Base-by-base conservation (phyloP, 2,113 vertebrate species). In the Serinus canaria region DNA sequence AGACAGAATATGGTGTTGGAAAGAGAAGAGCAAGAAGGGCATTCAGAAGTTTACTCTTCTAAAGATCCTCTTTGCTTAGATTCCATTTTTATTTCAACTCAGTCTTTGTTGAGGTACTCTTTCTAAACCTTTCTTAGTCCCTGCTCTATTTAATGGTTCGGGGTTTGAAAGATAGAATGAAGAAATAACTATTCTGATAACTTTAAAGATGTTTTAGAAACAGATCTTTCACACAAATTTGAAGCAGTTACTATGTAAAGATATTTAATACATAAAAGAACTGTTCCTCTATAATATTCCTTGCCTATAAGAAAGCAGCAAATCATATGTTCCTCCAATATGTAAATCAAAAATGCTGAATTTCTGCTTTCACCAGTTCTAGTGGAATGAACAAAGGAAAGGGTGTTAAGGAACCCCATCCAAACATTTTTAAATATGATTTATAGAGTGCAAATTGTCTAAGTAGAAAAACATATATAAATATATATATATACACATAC, bases 111-210 rank as follows among this genome's bases (percentile, higher is more conserved):
- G 63, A 87, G 55, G 49, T 82, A 90, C 53, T 63, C 18, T 30
- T 74, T 91, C 41, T 49, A 64, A 52, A 83, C 75, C 72, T 56
- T 94, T 95, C 94, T 91, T 95, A 92, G 60, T 91, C 76, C 17
- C 28, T 50, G 52, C 58, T 95, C 23, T 30, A 69, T 69, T 95
- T 89, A 94, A 85, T 68, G 64, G 74, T 64, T 13, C 5, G 10
- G 50, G 6, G 23, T 64, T 33, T 17, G 33, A 81, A 33, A 79
- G 62, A 72, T 4, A 37, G 37, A 92, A 69, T 49, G 24, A 79
- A 64, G 19, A 37, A 79, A 64, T 17, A 37, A 44, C 55, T n/a
- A 62, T 66, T 80, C 37, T 72, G 78, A 78, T 41, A 11, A 41
- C 39, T 94, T 89, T 72, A 87, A 95, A 89, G 68, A 43, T 72